Base-by-base conservation (phyloP, 2,797 vertebrate species). In the Oreonectes daqikongensis region DNA sequence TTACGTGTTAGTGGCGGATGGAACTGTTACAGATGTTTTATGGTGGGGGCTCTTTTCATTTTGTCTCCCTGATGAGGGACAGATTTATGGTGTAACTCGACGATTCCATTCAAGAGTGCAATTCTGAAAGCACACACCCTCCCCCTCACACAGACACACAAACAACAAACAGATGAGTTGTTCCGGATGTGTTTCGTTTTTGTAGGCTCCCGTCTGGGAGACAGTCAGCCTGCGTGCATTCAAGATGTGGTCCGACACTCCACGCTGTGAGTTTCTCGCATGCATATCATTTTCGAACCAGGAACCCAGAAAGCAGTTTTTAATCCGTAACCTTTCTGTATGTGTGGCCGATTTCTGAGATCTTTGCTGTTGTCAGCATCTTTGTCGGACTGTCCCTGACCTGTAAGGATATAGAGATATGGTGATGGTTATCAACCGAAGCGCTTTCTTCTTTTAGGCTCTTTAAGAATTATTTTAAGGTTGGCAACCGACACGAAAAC, bases 1-100 rank as follows among this genome's bases (percentile, higher is more conserved):
- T 93, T 93, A 92, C 89, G 89, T 88, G 89, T 90, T 86, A 87
- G 90, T 92, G 91, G 91, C 86, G 85, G 91, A 92, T 91, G 89
- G 91, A 93, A 88, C 92, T 88, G 90, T 92, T 93, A 87, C 92
- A 93, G 92, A 93, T 94, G 93, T 92, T 94, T 93, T 94, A 93
- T 93, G 91, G 92, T 32, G 42, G 74, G 77, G 88, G 85, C 88
- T 85, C 90, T 94, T 91, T 92, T 92, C 90, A 90, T 92, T 93
- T 91, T 92, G 91, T 92, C 90, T 91, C 87, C 86, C 81, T 90
- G 88, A 88, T 91, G 91, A 92, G 85, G 89, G 91, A 91, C 90
- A 90, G 91, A 93, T 93, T 93, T 91, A 92, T 88, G 89, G 87
- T 79, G 76, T 78, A 74, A 90, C 84, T 88, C 86, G 84, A 84